phyloP scores from a whole-genome alignment of 2,113 vertebrate species.

The Rhizomys pruinosus region DNA sequence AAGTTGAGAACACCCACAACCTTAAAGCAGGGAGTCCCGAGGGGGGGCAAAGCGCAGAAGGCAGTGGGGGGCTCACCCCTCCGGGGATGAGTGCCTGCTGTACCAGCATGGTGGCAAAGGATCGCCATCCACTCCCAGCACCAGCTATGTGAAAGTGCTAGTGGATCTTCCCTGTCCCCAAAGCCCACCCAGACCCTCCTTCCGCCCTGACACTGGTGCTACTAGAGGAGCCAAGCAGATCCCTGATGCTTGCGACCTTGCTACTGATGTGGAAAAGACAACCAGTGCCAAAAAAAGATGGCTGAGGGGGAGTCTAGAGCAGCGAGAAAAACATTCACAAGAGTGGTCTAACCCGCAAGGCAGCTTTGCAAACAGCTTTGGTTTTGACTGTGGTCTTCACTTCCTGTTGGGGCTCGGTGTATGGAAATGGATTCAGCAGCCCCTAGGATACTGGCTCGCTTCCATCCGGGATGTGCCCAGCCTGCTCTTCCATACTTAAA shows the following conservation, averaged over 20 bases:
- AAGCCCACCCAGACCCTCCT: background rate
- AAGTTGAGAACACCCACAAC: background rate
- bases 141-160: background rate
- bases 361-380: background rate
- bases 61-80: background rate
- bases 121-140: background rate
- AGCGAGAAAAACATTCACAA: background rate
- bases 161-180: background rate
- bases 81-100: background rate
- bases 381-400: background rate
- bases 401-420: background rate
- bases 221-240: background rate
- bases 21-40: background rate
- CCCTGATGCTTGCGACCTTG: background rate
- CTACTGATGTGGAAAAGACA: constrained; percentile 18
- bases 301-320: background rate
- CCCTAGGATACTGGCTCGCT: background rate
- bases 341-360: background rate
- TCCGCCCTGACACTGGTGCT: background rate
- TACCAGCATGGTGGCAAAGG: background rate
- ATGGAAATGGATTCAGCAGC: background rate
- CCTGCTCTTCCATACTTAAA: background rate
- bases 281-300: background rate
- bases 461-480: background rate
- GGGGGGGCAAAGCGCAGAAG: background rate